Evolutionary conservation across 1,140 invertebrate genomes (phyloP), one percentile per base, ranked within the genome.

Genomic region (Sogatella furcifera): DNA sequence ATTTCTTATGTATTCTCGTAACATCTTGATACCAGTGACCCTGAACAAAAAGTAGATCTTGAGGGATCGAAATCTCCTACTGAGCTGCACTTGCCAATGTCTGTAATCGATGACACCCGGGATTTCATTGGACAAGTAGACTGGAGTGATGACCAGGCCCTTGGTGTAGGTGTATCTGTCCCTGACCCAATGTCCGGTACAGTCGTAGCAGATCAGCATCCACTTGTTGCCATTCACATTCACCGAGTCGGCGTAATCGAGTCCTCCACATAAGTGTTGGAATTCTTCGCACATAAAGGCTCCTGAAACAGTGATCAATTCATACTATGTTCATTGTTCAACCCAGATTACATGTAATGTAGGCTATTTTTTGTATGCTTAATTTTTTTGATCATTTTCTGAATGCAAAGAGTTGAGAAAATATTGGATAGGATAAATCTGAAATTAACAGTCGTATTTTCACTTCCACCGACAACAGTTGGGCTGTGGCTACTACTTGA

Each of bases 221-320:
- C 91, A 94, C 74, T 97, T 97, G 71, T 95, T 95, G 0, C 92
- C 89, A 74, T 97, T 97, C 0, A 88, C 90, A 69, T 95, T 95
- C 70, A 96, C 90, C 0, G 91, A 94, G 69, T 89, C 88, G 0
- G 89, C 92, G 70, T 88, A 84, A 74, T 93, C 85, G 19, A 94
- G 81, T 2, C 91, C 85, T 62, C 81, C 78, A 69, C 89, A 83
- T 28, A 89, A 75, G 34, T 79, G 75, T 63, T 86, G 77, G 72
- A 91, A 81, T 73, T 94, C 91, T 0, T 89, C 88, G 62, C 91
- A 88, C 60, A 95, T 89, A 66, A 93, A 88, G 0, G 86, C 80
- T 89, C 3, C 91, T 91, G 24, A 28, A 4, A 28, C 24, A 28
- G n/a, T n/a, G n/a, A n/a, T n/a, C n/a, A n/a, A n/a, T n/a, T n/a